A percentile compares a stretch with the other conserved stretches of the same genome.
These are phyloP conservation scores for Xenus cinereus DNA, from an alignment of 2,113 vertebrate species.

Conservation along the genomic window DNA sequence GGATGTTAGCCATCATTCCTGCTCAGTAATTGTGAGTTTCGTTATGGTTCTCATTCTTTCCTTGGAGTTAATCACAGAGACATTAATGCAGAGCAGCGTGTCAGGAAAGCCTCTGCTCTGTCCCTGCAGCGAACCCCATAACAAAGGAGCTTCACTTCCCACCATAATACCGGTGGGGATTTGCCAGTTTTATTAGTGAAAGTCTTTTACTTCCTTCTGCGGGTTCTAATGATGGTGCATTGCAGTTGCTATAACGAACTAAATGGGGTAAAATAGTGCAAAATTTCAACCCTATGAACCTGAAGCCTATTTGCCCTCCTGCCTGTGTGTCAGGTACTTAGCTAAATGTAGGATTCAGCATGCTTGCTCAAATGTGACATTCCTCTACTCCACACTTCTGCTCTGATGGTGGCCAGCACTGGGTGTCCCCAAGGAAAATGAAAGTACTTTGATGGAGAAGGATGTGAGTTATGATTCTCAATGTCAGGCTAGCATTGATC, in stretches of 20 bases:
- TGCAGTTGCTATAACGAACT: background rate
- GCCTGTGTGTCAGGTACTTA: background rate
- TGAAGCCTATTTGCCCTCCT: background rate
- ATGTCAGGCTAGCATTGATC: background rate
- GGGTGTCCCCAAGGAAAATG: background rate
- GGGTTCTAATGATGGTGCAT: background rate
- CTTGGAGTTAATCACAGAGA: background rate
- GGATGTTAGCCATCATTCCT: background rate
- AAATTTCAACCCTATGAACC: background rate
- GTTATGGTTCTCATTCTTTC: background rate
- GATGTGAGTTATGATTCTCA: background rate
- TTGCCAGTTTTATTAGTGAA: background rate
- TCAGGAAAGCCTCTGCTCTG: background rate
- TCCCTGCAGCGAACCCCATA: background rate
- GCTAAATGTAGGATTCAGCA: background rate
- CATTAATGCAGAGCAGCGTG: background rate
- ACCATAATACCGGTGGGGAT: background rate
- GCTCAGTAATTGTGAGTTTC: background rate
- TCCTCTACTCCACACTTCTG: background rate
- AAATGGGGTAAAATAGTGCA: background rate
- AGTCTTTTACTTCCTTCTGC: background rate
- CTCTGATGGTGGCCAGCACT: background rate
- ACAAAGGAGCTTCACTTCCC: background rate
- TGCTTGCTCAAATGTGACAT: accelerated
- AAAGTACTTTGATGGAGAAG: background rate